A percentile compares a stretch with the other conserved stretches of the same genome.
phyloP scores from a whole-genome alignment of 2,113 vertebrate species.

The Sisor rabdophorus region DNA sequence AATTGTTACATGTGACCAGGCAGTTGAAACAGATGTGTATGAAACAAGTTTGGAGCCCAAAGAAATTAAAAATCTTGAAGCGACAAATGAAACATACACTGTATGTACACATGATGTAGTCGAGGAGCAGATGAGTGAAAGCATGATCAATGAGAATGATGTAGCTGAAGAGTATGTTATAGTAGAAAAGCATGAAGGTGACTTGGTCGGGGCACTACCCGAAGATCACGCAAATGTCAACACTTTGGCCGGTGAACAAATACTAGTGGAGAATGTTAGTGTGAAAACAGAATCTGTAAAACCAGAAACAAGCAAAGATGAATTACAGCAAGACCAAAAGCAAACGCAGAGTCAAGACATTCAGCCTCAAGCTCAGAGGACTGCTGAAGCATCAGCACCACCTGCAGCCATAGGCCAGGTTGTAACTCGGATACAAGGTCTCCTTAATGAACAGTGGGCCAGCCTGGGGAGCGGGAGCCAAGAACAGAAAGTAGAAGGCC shows the following conservation, averaged over 20 bases:
- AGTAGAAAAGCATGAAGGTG: conserved; percentile 45
- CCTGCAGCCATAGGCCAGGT: conserved; percentile 87
- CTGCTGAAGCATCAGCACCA: conserved; percentile 63
- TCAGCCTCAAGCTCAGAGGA: conserved; percentile 52
- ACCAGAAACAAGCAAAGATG: conserved; percentile 29
- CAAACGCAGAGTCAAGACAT: conserved; percentile 44
- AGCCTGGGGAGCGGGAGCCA: conserved; percentile 86
- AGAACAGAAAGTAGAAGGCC: conserved; percentile 68
- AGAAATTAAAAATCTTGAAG: conserved; percentile 7
- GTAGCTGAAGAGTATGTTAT: conserved; percentile 46
- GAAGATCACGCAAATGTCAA: conserved; percentile 40
- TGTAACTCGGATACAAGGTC: conserved; percentile 88
- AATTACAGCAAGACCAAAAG: conserved; percentile 37
- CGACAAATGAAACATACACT: not conserved
- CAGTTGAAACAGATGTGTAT: conserved; percentile 48
- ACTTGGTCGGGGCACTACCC: conserved; percentile 37
- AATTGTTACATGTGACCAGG: conserved; percentile 38
- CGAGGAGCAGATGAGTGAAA: conserved; percentile 41
- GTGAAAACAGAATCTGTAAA: conserved; percentile 16
- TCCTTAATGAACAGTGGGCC: conserved; percentile 93
- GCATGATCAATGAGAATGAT: conserved; percentile 39
- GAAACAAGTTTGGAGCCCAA: not conserved
- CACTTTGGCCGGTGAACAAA: conserved; percentile 29
- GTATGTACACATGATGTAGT: conserved; percentile 27
- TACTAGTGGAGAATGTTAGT: conserved; percentile 41